A percentile compares a stretch with the other conserved stretches of the same genome.
Conservation (phyloP, 2,797 vertebrate species). For the Xerus rutilus region DNA sequence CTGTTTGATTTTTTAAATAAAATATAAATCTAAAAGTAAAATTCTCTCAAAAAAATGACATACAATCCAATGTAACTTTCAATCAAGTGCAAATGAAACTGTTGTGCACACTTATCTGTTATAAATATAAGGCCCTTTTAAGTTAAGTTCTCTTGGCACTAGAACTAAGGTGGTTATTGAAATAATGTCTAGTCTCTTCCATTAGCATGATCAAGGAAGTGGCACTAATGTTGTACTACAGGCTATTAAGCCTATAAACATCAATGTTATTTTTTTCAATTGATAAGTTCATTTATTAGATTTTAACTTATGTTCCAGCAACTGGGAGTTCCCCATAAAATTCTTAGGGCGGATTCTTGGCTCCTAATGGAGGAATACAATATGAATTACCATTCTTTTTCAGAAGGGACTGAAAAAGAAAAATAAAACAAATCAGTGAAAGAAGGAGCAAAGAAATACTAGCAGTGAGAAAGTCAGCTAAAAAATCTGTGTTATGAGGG, state of each 20-base stretch:
- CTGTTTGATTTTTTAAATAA: slow-evolving; percentile 78
- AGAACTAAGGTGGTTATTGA: not conserved
- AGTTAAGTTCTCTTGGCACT: slow-evolving; percentile 41
- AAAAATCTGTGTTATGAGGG: not conserved
- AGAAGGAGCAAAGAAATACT: not conserved
- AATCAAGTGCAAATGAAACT: slow-evolving; percentile 60
- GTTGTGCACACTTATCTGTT: slow-evolving; percentile 43
- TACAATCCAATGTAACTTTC: slow-evolving; percentile 78
- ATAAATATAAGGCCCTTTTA: slow-evolving; percentile 24
- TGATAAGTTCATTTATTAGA: slow-evolving; percentile 38
- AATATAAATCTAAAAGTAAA: slow-evolving; percentile 85
- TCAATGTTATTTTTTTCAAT: slow-evolving; percentile 28
- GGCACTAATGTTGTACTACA: slow-evolving; percentile 9
- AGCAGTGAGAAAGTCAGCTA: not conserved
- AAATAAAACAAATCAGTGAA: not conserved
- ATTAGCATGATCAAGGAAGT: not conserved
- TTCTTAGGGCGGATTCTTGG: not conserved
- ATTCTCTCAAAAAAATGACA: slow-evolving; percentile 73
- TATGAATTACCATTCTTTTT: not conserved
- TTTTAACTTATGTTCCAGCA: slow-evolving; percentile 49
- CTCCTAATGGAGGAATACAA: not conserved
- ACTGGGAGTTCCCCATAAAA: not conserved
- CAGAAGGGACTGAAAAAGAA: not conserved
- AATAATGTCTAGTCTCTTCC: slow-evolving; percentile 1
- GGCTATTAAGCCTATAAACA: not conserved